Evolutionary conservation across 64 coral and sea anemone genomes (phyloP), one percentile per base, ranked within the genome.

Genomic region (Astreopora myriophthalma): DNA sequence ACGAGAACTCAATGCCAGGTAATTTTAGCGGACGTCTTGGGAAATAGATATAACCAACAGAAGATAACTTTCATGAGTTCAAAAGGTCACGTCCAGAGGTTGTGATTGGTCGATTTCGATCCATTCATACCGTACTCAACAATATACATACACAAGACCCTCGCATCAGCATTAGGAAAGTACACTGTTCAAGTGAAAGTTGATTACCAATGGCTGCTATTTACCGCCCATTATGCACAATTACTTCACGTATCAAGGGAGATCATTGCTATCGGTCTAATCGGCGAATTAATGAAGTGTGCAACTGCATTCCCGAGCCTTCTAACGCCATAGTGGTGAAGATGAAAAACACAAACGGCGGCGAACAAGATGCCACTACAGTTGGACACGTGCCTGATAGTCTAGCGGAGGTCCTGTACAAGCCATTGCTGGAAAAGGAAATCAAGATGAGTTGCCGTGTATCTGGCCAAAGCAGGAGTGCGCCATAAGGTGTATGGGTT

Each of bases 381-480:
- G 55, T 60, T 60, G 55, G 55, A 60, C 55, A 60, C 0, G 55
- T 60, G 55, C 55, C 55, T 60, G 55, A 60, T 60, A 60, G 55
- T 20, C 19, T 17, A 3, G 55, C 11, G 11, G 55, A 60, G 12
- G 11, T 60, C 12, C 55, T 20, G 55, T 6, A 20, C 55, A 0
- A 20, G 55, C 55, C 35, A 77, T 11, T n/a, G 46, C 46, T 38
- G 34, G 28, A 38, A 24, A 9, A 38, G 32, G 74, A 38, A 14
- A 76, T 42, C 74, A 38, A 76, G 74, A 77, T 77, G 30, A 2
- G 34, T 77, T 77, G 74, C 74, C 34, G 74, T 77, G 30, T 74
- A 74, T 74, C 77, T 81, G 77, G 83, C 20, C 83, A 86, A 86
- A 26, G 34, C 83, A 88, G 86, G 44, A 88, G 70, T 75, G 82